Evolutionary conservation across 2,888 invertebrate genomes (phyloP).

Genomic region (Toxonevra muliebris): DNA sequence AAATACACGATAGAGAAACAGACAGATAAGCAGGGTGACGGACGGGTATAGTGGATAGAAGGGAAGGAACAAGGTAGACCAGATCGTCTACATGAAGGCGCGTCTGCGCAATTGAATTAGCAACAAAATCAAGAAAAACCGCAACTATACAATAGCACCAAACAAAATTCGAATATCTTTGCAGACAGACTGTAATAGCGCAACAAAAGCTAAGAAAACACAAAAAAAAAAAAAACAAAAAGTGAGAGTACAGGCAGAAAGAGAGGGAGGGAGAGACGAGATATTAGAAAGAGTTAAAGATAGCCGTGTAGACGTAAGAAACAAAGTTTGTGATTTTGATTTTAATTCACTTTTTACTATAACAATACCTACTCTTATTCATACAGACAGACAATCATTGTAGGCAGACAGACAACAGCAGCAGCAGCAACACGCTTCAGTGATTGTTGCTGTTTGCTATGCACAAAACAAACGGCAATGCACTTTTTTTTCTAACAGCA

Average conservation of each 20-base stretch:
- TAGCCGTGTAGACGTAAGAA: too few species aligned
- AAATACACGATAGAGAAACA: neutral
- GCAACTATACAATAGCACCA: constrained; percentile 10
- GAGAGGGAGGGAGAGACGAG: too few species aligned
- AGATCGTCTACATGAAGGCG: neutral
- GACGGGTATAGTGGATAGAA: neutral
- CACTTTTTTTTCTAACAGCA: too few species aligned
- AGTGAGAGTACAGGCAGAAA: neutral
- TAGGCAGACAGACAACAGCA: too few species aligned
- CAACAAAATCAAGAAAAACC: constrained; percentile 14
- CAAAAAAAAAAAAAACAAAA: neutral
- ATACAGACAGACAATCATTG: too few species aligned
- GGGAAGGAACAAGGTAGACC: neutral
- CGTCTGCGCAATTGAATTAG: neutral
- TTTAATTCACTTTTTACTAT: too few species aligned
- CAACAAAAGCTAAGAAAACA: neutral
- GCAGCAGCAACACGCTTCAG: too few species aligned
- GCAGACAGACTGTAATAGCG: constrained; percentile 8
- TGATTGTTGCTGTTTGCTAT: too few species aligned
- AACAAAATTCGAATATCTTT: neutral
- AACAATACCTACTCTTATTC: too few species aligned
- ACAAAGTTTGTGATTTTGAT: too few species aligned
- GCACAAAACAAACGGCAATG: too few species aligned
- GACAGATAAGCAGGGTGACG: neutral
- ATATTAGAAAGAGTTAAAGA: too few species aligned